A percentile compares a stretch with the other conserved stretches of the same genome.
phyloP scores from a whole-genome alignment of 1,140 invertebrate species.

The Drosophila melanogaster region DNA sequence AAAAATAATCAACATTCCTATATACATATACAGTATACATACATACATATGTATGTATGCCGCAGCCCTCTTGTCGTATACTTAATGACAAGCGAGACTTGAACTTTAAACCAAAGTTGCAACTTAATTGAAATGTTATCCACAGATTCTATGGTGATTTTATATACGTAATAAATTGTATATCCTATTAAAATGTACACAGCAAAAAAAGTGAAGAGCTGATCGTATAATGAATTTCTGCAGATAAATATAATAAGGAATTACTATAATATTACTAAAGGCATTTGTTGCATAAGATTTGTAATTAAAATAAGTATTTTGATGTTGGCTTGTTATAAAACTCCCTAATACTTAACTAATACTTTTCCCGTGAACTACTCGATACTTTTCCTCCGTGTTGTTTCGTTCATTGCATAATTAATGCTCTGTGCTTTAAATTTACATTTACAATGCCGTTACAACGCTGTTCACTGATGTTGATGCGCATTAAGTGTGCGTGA shows the following conservation, averaged over 20 bases:
- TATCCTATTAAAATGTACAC: slow-evolving; percentile 24
- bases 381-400: slow-evolving; percentile 5
- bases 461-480: slow-evolving; percentile 41
- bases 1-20: slow-evolving; percentile 38
- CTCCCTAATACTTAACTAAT: neutral
- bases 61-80: slow-evolving; percentile 29
- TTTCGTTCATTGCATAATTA: slow-evolving; percentile 65
- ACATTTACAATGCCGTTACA: slow-evolving; percentile 62
- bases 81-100: slow-evolving; percentile 31
- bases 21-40: neutral
- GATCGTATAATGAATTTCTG: too few relatives aligned
- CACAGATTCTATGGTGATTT: slow-evolving; percentile 36
- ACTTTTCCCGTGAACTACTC: neutral
- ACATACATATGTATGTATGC: neutral
- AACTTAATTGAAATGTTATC: slow-evolving; percentile 69
- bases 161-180: slow-evolving; percentile 31
- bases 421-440: slow-evolving; percentile 71
- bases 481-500: slow-evolving; percentile 60
- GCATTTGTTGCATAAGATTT: too few relatives aligned
- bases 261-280: too few relatives aligned
- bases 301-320: too few relatives aligned
- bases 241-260: too few relatives aligned
- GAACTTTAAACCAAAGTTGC: slow-evolving; percentile 50
- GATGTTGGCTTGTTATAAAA: too few relatives aligned
- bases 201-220: neutral